Evolutionary conservation across 2,888 invertebrate species (phyloP), one percentile per base, ranked within the genome.

Genomic region (Drosophila villosipedis): DNA sequence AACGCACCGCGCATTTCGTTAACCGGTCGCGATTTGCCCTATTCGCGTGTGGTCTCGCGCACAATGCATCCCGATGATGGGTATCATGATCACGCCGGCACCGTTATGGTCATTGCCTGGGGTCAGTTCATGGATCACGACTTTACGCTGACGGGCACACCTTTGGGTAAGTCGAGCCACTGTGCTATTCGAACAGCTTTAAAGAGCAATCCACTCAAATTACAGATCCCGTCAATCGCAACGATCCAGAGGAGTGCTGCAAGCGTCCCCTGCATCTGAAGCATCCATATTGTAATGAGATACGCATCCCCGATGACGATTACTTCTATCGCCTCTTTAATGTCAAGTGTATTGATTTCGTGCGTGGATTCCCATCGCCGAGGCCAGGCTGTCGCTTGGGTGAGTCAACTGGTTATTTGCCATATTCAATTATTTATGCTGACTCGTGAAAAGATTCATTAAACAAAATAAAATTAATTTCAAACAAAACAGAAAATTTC

Each of bases 61-160:
- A 97, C 97, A 47, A 97, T 98, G 95, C 98, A 98, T 93, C 97
- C 97, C 43, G 98, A 98, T 91, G 97, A 98, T 82, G 98, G 98
- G 49, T 98, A 96, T 94, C 98, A 98, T 92, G 98, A 98, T 93
- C 98, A 98, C 93, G 98, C 98, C 35, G 97, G 98, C 61, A 98
- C 98, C 37, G 97, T 98, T 86, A 97, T 98, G 96, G 96, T 98
- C 57, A 93, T 93, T 76, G 97, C 98, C 67, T 98, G 98, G 98
- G 98, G 98, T 85, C 98, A 98, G 94, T 98, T 98, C 94, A 97
- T 98, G 96, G 98, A 98, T 94, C 98, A 98, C 94, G 98, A 98
- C 93, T 97, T 97, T 89, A 98, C 98, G 7, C 95, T 98, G 47
- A 97, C 97, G 66, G 98, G 95, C 81, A 98, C 97, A 33, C 97